Evolutionary conservation across 2,797 vertebrate genomes (phyloP).

Genomic region (Gila robusta): DNA sequence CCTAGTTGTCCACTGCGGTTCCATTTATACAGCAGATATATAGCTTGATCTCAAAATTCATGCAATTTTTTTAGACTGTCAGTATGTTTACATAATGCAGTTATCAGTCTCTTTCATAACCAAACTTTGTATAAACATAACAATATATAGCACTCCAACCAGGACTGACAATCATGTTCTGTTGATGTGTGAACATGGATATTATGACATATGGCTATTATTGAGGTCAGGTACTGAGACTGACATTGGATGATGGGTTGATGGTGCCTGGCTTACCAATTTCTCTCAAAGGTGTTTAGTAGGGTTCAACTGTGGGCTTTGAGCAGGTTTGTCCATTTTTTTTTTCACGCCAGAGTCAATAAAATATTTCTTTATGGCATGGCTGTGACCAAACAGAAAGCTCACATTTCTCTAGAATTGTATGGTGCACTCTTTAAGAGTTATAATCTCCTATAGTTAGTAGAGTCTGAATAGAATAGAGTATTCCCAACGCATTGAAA

Average conservation of each 20-base stretch:
- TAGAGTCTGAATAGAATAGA: not conserved
- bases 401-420: not conserved
- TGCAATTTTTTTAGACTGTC: no score
- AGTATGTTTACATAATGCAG: not conserved
- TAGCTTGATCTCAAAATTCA: not conserved
- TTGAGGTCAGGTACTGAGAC: not conserved
- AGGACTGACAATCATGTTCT: not conserved
- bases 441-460: not conserved
- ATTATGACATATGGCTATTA: constrained; percentile 15
- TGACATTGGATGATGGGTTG: constrained; percentile 6
- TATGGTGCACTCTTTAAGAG: not conserved
- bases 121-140: not conserved
- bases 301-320: not conserved
- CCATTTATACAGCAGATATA: not conserved
- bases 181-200: constrained; percentile 15
- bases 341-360: not conserved
- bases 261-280: not conserved
- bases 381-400: not conserved
- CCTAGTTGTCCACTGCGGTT: not conserved
- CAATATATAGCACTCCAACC: not conserved
- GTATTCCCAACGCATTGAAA: not conserved
- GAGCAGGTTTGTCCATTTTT: not conserved
- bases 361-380: not conserved
- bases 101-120: not conserved
- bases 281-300: not conserved